Conservation (phyloP, 2,888 invertebrate genomes). For the Argyresthia albistria region DNA sequence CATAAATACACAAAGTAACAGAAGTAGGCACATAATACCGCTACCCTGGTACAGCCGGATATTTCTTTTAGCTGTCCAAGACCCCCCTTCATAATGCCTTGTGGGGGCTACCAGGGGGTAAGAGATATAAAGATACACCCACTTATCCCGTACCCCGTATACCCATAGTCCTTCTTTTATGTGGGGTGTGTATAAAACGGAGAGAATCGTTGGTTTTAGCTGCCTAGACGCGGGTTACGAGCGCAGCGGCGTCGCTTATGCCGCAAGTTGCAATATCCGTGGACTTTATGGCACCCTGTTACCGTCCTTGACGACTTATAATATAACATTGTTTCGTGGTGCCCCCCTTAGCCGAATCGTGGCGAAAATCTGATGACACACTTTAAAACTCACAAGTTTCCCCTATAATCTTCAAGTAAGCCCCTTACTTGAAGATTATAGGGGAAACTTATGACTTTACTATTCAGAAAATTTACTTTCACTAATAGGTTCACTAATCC, state of each 20-base stretch:
- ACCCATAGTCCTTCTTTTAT: slow-evolving; percentile 65
- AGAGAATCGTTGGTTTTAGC: slow-evolving; percentile 72
- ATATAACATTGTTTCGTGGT: slow-evolving; percentile 46
- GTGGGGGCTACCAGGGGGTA: slow-evolving; percentile 49
- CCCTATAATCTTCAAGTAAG: too few relatives aligned
- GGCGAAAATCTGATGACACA: too few relatives aligned
- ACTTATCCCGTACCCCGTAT: slow-evolving; percentile 50
- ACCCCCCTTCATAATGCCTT: slow-evolving; percentile 69
- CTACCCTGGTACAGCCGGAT: slow-evolving; percentile 61
- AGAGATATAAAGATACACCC: slow-evolving; percentile 71
- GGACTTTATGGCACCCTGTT: slow-evolving; percentile 47
- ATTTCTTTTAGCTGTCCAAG: slow-evolving; percentile 72
- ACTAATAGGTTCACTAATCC: too few relatives aligned
- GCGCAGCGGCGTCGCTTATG: slow-evolving; percentile 57
- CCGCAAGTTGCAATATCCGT: slow-evolving; percentile 52
- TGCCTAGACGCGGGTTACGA: slow-evolving; percentile 65
- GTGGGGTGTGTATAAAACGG: slow-evolving; percentile 72
- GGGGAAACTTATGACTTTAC: too few relatives aligned
- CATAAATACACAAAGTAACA: slow-evolving; percentile 51
- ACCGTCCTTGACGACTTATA: slow-evolving; percentile 25
- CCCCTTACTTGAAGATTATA: too few relatives aligned
- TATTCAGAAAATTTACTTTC: too few relatives aligned
- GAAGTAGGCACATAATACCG: slow-evolving; percentile 29
- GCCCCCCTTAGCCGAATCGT: neutral
- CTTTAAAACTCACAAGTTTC: too few relatives aligned